These are phyloP conservation scores for Strongylocentrotus purpuratus DNA, from an alignment of 35 echinoderm and acorn worm species.

Conservation along the genomic window DNA sequence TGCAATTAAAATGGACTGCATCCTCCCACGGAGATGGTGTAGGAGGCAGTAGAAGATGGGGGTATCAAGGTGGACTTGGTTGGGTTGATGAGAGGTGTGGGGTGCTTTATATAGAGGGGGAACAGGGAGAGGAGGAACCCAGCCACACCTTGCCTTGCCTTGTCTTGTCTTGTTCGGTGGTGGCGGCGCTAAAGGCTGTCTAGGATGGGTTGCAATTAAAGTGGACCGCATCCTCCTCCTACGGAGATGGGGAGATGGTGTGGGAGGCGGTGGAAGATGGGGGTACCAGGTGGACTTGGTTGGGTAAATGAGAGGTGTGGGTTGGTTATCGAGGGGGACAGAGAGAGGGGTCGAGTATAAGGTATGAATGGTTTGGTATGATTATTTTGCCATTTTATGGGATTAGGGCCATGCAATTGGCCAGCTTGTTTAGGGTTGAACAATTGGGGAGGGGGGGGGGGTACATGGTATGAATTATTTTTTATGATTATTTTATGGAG, in stretches of 20 bases:
- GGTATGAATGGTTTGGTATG: too few relatives aligned
- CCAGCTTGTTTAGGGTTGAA: too few relatives aligned
- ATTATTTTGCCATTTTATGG: too few relatives aligned
- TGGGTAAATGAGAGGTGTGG: not conserved
- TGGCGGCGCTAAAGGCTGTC: not conserved
- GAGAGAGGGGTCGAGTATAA: too few relatives aligned
- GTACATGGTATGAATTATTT: too few relatives aligned
- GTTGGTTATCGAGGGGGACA: not conserved
- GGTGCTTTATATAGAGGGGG: not conserved
- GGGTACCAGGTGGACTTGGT: not conserved
- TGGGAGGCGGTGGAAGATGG: not conserved
- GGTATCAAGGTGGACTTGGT: not conserved
- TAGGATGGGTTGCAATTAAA: conserved; percentile 1
- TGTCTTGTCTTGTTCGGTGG: too few relatives aligned
- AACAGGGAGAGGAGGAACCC: not conserved
- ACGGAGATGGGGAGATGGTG: too few relatives aligned
- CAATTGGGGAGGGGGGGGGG: too few relatives aligned
- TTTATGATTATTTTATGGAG: too few relatives aligned
- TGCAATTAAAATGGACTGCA: not conserved
- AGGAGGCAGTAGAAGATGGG: not conserved
- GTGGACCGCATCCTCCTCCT: not conserved
- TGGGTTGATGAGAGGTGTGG: not conserved
- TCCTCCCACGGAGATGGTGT: not conserved
- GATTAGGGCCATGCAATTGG: too few relatives aligned
- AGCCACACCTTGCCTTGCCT: conserved; percentile 20